Conservation (phyloP, 2,888 invertebrate genomes). For the Platycheirus albimanus region DNA sequence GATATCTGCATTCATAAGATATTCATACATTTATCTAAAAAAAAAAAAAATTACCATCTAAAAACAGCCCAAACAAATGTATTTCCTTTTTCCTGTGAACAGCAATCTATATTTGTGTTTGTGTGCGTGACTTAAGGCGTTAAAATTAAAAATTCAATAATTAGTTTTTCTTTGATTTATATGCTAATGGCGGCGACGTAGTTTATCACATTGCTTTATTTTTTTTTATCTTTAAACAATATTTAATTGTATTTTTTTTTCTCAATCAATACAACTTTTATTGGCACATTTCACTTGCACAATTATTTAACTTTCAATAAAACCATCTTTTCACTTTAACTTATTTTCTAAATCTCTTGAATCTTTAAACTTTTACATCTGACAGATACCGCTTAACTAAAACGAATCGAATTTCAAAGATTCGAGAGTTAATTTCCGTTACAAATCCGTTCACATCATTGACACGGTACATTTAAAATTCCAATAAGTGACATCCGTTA, state of each 20-base stretch:
- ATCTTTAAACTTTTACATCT: neutral
- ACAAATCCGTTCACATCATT: neutral
- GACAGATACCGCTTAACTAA: neutral
- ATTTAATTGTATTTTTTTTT: neutral
- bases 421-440: constrained; percentile 20
- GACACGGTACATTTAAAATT: constrained; percentile 6
- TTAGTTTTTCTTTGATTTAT: neutral
- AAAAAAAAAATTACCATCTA: neutral
- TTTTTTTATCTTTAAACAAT: neutral
- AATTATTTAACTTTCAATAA: neutral
- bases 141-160: neutral
- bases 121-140: neutral
- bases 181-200: neutral
- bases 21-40: neutral
- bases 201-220: neutral
- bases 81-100: neutral
- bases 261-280: too few relatives aligned
- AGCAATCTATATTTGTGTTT: neutral
- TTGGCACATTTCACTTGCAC: neutral
- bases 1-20: neutral
- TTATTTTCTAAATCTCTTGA: neutral
- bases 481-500: constrained; percentile 5
- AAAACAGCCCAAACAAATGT: neutral
- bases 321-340: neutral
- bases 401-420: neutral